Base-by-base conservation (phyloP, 2,113 vertebrate species). In the Myiozetetes cayanensis region DNA sequence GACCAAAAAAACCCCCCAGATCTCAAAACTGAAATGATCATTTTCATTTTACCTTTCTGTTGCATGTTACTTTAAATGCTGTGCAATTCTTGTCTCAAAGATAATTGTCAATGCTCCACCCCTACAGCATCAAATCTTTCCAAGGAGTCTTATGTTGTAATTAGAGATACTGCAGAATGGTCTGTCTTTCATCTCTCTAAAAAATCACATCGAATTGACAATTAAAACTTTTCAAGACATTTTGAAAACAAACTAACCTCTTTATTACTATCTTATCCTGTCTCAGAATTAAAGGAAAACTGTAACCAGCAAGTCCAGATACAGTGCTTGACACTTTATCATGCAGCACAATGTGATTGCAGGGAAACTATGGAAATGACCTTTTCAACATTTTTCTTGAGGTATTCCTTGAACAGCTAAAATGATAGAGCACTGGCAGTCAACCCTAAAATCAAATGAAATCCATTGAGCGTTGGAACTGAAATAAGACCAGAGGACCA, bases 361-460 rank as follows among this genome's bases (percentile, higher is more conserved):
- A 68, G 24, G 17, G 55, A 66, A 90, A 68, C 50, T 53, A 53
- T 65, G 58, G 46, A 85, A 91, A 92, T 85, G 25, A 93, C 67
- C 73, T 96, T 95, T 96, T 66, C 50, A 90, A 28, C 2, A 5
- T 72, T 88, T 93, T 93, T 91, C 27, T 92, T 85, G 30, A 74
- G 52, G 23, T 79, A 72, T 90, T 93, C 33, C 18, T 84, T 85
- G 63, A 91, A 83, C 18, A 80, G 10, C 9, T 77, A 58, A 77
- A 92, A 85, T 58, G 17, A 85, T 79, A 76, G 30, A 82, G 39
- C 55, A 81, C 56, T 76, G 53, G 59, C 80, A 95, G 33, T 96
- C 87, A 89, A 52, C 84, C 87, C 11, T 80, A 80, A 96, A 93
- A 95, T 93, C 15, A 23, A 88, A 87, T 89, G 2, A 94, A 95